phyloP scores from a whole-genome alignment of 30 jellyfish, hydroid and myxozoan species.

The Mastigias papua region DNA sequence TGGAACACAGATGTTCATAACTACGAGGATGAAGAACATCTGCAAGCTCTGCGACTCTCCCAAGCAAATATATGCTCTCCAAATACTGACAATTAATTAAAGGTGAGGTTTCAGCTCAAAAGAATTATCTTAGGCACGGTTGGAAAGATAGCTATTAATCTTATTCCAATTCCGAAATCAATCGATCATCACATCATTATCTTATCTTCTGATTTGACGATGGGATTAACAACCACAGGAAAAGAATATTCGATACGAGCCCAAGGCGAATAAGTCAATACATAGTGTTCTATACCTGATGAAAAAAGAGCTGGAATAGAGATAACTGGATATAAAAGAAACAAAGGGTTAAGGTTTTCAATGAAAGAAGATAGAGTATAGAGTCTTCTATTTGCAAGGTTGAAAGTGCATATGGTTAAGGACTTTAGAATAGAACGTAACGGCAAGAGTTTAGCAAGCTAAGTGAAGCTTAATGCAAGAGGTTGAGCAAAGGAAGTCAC shows the following conservation, averaged over 20 bases:
- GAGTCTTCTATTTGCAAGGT: too few species aligned
- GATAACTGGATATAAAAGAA: too few species aligned
- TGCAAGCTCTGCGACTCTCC: neutral
- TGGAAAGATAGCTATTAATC: constrained; percentile 37
- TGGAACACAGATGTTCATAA: neutral
- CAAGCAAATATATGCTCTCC: constrained; percentile 2
- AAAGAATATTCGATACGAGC: neutral
- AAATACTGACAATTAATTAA: constrained; percentile 11
- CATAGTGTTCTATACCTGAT: neutral
- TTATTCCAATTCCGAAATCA: constrained; percentile 15
- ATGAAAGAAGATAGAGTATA: too few species aligned
- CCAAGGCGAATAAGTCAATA: neutral
- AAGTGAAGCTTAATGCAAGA: neutral
- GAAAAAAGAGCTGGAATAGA: too few species aligned
- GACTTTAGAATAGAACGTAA: too few species aligned
- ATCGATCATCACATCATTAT: constrained; percentile 53
- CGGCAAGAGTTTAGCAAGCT: too few species aligned
- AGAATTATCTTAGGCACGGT: constrained; percentile 22
- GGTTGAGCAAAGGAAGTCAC: neutral
- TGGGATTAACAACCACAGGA: constrained; percentile 40
- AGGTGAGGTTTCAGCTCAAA: constrained; percentile 14
- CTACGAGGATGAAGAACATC: neutral
- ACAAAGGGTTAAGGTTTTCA: too few species aligned
- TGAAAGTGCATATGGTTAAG: too few species aligned
- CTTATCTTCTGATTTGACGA: constrained; percentile 35